Percentiles rank a stretch among this genome's conserved stretches.
Conservation (phyloP, 2,113 vertebrate species). For the Cinclus mexicanus region DNA sequence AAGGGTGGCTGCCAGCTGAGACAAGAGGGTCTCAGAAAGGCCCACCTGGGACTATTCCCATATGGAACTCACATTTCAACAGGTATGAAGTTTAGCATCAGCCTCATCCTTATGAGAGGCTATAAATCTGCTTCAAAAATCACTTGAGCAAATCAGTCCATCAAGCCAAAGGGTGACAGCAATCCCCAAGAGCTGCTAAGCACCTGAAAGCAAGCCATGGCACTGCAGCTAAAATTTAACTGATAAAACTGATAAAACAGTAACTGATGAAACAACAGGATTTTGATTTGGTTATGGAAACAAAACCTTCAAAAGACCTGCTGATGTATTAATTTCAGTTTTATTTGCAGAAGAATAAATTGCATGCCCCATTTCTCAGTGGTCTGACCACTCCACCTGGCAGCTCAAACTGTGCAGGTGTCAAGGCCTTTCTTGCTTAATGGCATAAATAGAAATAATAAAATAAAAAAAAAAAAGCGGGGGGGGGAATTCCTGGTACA, state of each 20-base stretch:
- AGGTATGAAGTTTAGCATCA: not conserved
- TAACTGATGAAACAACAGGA: not conserved
- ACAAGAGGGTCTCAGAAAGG: not conserved
- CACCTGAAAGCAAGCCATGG: not conserved
- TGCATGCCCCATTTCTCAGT: not conserved
- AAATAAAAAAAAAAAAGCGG: not conserved
- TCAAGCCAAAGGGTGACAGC: not conserved
- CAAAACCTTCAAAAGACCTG: not conserved
- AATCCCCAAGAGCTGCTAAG: not conserved
- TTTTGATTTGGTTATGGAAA: not conserved
- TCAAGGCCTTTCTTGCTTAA: not conserved
- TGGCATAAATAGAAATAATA: not conserved
- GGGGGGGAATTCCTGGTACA: not conserved
- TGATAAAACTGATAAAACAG: not conserved
- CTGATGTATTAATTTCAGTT: not conserved
- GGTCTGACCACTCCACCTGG: not conserved
- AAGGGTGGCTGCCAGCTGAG: not conserved
- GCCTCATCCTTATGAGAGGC: not conserved
- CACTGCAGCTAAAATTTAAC: not conserved
- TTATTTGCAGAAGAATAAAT: not conserved
- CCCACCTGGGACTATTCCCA: not conserved
- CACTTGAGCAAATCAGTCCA: not conserved
- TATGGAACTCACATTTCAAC: not conserved
- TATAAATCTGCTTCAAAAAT: not conserved
- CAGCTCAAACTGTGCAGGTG: not conserved